Percentiles rank a stretch among this genome's conserved stretches.
Evolutionary conservation across 35 echinoderm and acorn worm genomes (phyloP).

Genomic region (Heliocidaris erythrogramma): DNA sequence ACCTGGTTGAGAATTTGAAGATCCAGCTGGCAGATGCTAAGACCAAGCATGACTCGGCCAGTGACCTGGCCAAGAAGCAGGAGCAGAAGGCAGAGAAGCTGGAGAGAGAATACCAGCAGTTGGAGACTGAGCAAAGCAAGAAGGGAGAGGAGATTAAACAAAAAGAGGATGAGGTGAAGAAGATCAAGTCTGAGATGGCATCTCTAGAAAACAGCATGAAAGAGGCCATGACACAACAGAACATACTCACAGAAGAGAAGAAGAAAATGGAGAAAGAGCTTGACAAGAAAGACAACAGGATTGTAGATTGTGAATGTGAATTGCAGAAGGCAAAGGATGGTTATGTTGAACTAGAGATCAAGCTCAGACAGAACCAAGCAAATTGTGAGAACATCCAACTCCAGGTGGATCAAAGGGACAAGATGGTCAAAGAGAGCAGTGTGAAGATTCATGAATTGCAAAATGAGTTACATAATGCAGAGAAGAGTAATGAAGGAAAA

Average conservation of each 20-base stretch:
- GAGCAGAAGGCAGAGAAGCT: slow-evolving; percentile 66
- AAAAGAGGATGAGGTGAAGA: slow-evolving; percentile 30
- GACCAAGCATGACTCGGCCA: slow-evolving; percentile 63
- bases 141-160: slow-evolving; percentile 50
- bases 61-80: slow-evolving; percentile 64
- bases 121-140: slow-evolving; percentile 57
- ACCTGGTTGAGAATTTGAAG: slow-evolving; percentile 81
- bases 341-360: neutral
- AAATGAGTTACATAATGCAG: neutral
- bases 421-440: neutral
- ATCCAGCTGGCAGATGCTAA: slow-evolving; percentile 65
- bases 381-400: slow-evolving; percentile 54
- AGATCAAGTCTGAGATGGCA: slow-evolving; percentile 50
- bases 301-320: slow-evolving; percentile 43
- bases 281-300: slow-evolving; percentile 61
- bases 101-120: slow-evolving; percentile 26
- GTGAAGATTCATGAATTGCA: slow-evolving; percentile 40
- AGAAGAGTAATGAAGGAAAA: slow-evolving; percentile 6
- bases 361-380: slow-evolving; percentile 28
- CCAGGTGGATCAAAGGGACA: slow-evolving; percentile 33
- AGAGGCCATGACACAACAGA: neutral
- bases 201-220: slow-evolving; percentile 45
- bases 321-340: slow-evolving; percentile 30
- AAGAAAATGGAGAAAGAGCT: slow-evolving; percentile 46
- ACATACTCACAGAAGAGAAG: slow-evolving; percentile 25